These are phyloP conservation scores for Hypomesus transpacificus DNA, from an alignment of 2,113 vertebrate species.

Conservation along the genomic window DNA sequence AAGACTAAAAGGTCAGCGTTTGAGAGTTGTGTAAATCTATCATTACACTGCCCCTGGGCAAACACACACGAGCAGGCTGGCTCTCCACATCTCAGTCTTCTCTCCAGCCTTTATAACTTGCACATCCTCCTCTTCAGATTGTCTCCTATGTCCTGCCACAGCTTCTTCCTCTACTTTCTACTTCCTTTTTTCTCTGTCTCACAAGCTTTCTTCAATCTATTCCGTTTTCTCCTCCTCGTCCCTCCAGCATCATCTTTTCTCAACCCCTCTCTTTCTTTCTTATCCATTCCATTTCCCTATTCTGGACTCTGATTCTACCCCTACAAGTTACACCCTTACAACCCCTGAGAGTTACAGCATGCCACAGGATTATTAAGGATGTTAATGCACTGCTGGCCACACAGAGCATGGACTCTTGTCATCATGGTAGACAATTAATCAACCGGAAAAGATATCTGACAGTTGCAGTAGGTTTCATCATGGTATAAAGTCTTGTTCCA, in stretches of 20 bases:
- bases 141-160: background rate
- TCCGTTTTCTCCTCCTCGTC: background rate
- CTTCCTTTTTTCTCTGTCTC: background rate
- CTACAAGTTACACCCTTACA: background rate
- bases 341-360: background rate
- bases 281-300: background rate
- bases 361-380: background rate
- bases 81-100: constrained; percentile 18
- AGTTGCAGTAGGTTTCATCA: background rate
- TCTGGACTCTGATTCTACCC: background rate
- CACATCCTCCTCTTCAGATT: background rate
- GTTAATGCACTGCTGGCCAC: too few relatives aligned
- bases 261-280: background rate
- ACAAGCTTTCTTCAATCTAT: background rate
- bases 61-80: constrained; percentile 30
- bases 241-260: background rate
- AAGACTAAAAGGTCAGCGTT: constrained; percentile 62
- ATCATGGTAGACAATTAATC: background rate
- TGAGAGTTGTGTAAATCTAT: constrained; percentile 56
- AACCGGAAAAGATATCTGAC: background rate
- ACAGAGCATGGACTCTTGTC: too few relatives aligned
- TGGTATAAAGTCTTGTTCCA: background rate
- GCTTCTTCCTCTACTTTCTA: background rate
- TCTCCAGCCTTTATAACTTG: background rate
- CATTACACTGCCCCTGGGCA: constrained; percentile 39